Conservation (phyloP, 2,888 invertebrate species). For the Cryptophagus acutangulus region DNA sequence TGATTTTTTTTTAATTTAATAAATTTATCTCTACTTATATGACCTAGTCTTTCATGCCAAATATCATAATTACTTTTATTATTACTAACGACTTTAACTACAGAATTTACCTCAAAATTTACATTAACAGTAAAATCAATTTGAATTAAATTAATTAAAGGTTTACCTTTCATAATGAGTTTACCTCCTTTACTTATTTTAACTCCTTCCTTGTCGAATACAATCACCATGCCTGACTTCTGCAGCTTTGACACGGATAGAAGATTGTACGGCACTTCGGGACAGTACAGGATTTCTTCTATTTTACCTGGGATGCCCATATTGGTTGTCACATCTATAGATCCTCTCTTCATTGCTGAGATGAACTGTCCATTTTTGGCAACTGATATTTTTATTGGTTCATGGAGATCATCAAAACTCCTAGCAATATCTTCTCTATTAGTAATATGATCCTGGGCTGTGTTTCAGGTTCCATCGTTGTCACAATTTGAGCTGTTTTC, state of each 20-base stretch:
- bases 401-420: constrained; percentile 25
- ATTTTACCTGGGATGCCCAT: constrained; percentile 22
- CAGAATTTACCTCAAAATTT: too few relatives aligned
- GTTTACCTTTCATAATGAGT: constrained; percentile 11
- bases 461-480: too few relatives aligned
- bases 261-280: constrained; percentile 35
- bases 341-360: constrained; percentile 8
- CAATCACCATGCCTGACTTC: constrained; percentile 16
- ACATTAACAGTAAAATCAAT: constrained; percentile 5
- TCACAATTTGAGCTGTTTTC: too few relatives aligned
- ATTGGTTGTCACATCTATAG: constrained; percentile 27
- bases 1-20: constrained; percentile 12
- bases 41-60: constrained; percentile 18
- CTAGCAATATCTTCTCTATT: too few relatives aligned
- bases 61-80: constrained; percentile 8
- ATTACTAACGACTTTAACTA: too few relatives aligned
- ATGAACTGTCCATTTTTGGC: constrained; percentile 13
- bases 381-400: constrained; percentile 16
- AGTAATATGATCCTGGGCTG: constrained; percentile 24
- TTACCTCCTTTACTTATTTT: constrained; percentile 11
- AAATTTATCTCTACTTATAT: constrained; percentile 16
- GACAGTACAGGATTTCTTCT: constrained; percentile 30
- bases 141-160: constrained; percentile 7
- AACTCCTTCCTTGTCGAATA: constrained; percentile 16
- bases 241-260: constrained; percentile 28